Evolutionary conservation across 2,113 vertebrate genomes (phyloP), one percentile per base, ranked within the genome.

Genomic region (Elephantulus edwardii): DNA sequence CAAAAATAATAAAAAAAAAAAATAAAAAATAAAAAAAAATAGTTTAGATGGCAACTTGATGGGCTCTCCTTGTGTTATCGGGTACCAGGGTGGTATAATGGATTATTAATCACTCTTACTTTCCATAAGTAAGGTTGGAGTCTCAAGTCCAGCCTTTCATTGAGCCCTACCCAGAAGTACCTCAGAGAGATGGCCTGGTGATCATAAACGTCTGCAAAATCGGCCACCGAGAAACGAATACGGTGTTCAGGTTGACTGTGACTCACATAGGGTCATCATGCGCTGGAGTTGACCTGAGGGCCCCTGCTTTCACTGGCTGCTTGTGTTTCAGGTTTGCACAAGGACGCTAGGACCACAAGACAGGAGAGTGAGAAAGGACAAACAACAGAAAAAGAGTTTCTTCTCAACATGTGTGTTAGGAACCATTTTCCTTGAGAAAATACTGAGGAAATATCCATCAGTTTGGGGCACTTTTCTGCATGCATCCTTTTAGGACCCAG

Each of bases 31-130:
- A n/a, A n/a, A n/a, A 20, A 86, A 62, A 54, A 71, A 19, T 5
- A 52, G 30, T 16, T 52, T 3, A 46, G 50, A 42, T 0, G 13
- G 2, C 19, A 60, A 24, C 1, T 8, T 70, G 1, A 2, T 7
- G 24, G 16, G 6, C 6, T 10, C 30, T 16, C 24, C 9, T 46
- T 54, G 13, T 30, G 22, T 10, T 38, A 28, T 14, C 40, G 35
- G 46, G 24, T 4, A 38, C 26, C 7, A 12, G n/a, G 35, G 16
- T 38, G 13, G 7, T 35, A 33, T 68, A 68, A 38, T 22, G 1
- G 8, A 9, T 38, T 38, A 68, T 19, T 10, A n/a, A n/a, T n/a
- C n/a, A 68, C 9, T 9, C 20, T 38, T 10, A 19, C 6, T 4
- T 68, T 68, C 66, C 20, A n/a, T 35, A 30, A 62, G 30, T 1